These are phyloP conservation scores for Polymixis flavicincta DNA, from an alignment of 2,888 invertebrate genomes.

Conservation along the genomic window DNA sequence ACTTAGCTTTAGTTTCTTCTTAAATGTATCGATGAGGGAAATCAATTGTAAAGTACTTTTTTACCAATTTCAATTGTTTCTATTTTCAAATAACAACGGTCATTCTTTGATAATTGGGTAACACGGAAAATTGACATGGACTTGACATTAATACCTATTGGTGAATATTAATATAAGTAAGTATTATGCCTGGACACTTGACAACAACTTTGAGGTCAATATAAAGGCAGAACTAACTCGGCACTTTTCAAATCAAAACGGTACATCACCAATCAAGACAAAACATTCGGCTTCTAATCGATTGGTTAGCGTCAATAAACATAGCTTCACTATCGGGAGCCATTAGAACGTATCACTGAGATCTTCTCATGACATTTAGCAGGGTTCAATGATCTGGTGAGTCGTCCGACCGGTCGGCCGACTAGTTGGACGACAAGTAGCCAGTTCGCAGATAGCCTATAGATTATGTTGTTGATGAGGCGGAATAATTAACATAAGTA, in stretches of 20 bases:
- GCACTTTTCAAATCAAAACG: constrained; percentile 29
- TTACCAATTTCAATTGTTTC: background rate
- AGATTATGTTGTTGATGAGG: constrained; percentile 40
- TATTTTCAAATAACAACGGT: background rate
- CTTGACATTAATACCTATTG: background rate
- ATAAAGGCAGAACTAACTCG: constrained; percentile 15
- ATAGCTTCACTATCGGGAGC: constrained; percentile 44
- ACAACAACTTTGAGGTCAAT: constrained; percentile 15
- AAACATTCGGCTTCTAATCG: constrained; percentile 47
- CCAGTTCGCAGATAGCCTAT: constrained; percentile 38
- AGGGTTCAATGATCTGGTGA: constrained; percentile 58
- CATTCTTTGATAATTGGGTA: background rate
- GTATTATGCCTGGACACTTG: background rate
- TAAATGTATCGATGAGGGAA: background rate
- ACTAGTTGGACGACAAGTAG: constrained; percentile 36
- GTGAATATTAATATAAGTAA: background rate
- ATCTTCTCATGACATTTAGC: constrained; percentile 74
- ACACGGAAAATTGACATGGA: background rate
- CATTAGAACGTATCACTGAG: constrained; percentile 46
- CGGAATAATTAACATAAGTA: constrained; percentile 29
- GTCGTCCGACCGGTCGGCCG: constrained; percentile 50
- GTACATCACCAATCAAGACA: constrained; percentile 51
- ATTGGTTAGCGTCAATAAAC: constrained; percentile 56
- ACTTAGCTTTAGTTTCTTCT: background rate
- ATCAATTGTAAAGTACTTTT: background rate